Evolutionary conservation across 2,888 invertebrate genomes (phyloP).

Genomic region (Ectemnius lituratus): DNA sequence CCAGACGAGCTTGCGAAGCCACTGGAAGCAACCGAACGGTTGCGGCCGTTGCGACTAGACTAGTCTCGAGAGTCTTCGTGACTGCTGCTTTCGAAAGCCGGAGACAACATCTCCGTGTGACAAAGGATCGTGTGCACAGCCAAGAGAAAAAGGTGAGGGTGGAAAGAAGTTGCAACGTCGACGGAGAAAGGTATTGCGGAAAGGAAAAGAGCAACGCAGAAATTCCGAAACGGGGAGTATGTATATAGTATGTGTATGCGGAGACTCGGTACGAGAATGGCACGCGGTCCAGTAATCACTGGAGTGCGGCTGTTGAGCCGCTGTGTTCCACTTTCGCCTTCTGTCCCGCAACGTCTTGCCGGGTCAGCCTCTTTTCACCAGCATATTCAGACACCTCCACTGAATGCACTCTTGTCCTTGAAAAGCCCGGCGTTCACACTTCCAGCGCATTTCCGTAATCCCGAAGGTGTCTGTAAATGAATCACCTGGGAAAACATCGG

Average conservation of each 20-base stretch:
- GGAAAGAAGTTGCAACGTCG: slow-evolving; percentile 13
- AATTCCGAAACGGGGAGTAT: slow-evolving; percentile 46
- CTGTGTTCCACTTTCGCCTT: slow-evolving; percentile 21
- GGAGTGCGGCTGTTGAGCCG: slow-evolving; percentile 61
- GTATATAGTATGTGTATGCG: slow-evolving; percentile 21
- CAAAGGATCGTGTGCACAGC: no score
- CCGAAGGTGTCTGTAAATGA: no score
- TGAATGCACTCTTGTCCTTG: slow-evolving; percentile 62
- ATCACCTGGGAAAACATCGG: no score
- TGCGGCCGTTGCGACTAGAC: no score
- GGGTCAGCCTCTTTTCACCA: slow-evolving; percentile 5
- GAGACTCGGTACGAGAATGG: slow-evolving; percentile 49
- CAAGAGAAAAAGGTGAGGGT: neutral
- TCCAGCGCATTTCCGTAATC: no score
- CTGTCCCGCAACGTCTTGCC: neutral
- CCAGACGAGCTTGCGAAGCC: no score
- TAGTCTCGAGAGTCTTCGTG: no score
- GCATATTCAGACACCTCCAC: slow-evolving; percentile 45
- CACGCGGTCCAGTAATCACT: slow-evolving; percentile 69
- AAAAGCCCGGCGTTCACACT: slow-evolving; percentile 47
- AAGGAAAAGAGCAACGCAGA: slow-evolving; percentile 7
- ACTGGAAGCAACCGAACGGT: no score
- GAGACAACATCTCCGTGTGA: no score
- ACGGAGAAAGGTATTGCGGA: no score
- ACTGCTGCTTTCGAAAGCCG: no score